Evolutionary conservation across 2,797 vertebrate species (phyloP).

Genomic region (Podarcis lilfordi): DNA sequence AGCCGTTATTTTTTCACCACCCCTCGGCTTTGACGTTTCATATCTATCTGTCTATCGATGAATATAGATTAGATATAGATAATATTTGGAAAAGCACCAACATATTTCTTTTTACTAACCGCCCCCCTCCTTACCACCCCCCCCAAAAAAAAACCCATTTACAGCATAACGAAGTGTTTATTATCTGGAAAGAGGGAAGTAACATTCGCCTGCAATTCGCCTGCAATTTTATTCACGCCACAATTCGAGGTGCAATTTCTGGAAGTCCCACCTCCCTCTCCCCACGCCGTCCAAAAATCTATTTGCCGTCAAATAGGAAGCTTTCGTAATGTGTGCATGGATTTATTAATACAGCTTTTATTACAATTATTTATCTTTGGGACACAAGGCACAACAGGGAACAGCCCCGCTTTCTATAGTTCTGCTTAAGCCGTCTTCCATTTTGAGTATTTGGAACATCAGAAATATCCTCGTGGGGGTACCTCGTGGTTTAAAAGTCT

Average conservation of each 20-base stretch:
- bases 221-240: neutral
- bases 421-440: conserved; percentile 6
- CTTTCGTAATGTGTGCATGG: neutral
- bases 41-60: neutral
- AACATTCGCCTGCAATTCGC: neutral
- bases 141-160: neutral
- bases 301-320: neutral
- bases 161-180: neutral
- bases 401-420: conserved; percentile 21
- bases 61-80: neutral
- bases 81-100: neutral
- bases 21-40: neutral
- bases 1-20: neutral
- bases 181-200: neutral
- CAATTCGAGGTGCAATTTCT: neutral
- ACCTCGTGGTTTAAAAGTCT: neutral
- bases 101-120: neutral
- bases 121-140: neutral
- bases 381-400: too few relatives aligned
- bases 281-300: neutral
- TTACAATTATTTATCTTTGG: neutral
- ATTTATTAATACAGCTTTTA: neutral
- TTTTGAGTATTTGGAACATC: conserved; percentile 33
- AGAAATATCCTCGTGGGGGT: conserved; percentile 15
- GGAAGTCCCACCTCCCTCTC: neutral